Percentiles rank a stretch among this genome's conserved stretches.
Conservation (phyloP, 1,140 invertebrate genomes). For the Contarinia nasturtii region DNA sequence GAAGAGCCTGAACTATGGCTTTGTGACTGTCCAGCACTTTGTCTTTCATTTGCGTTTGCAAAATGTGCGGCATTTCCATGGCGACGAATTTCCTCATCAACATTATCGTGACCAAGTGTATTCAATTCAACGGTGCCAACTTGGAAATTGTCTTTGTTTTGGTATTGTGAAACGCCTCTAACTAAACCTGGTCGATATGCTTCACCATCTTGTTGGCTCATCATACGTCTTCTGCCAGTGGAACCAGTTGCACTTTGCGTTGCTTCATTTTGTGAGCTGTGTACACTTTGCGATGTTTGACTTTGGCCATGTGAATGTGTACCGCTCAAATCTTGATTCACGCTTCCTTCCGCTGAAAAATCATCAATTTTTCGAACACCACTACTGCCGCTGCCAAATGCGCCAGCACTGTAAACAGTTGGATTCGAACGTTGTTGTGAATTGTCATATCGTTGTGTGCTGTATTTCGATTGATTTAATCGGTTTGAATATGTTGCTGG, state of each 20-base stretch:
- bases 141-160: slow-evolving; percentile 11
- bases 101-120: slow-evolving; percentile 12
- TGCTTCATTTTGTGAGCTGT: neutral
- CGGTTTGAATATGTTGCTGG: too few relatives aligned
- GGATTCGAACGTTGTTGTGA: too few relatives aligned
- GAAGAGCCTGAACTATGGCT: slow-evolving; percentile 1
- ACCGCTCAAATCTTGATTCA: slow-evolving; percentile 1
- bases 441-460: too few relatives aligned
- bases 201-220: slow-evolving; percentile 5
- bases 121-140: slow-evolving; percentile 14
- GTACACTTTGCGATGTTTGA: neutral
- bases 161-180: slow-evolving; percentile 1
- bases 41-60: neutral
- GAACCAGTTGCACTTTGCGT: neutral
- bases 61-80: neutral
- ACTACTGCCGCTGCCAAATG: too few relatives aligned
- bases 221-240: slow-evolving; percentile 2
- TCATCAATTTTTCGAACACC: neutral
- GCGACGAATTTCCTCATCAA: slow-evolving; percentile 14
- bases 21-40: neutral
- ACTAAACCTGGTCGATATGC: slow-evolving; percentile 2
- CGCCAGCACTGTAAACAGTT: too few relatives aligned
- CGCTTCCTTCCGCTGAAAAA: neutral
- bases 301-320: neutral
- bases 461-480: too few relatives aligned